A percentile compares a stretch with the other conserved stretches of the same genome.
These are phyloP conservation scores for Sarcoramphus papa DNA, from an alignment of 2,797 vertebrate species.

Conservation along the genomic window DNA sequence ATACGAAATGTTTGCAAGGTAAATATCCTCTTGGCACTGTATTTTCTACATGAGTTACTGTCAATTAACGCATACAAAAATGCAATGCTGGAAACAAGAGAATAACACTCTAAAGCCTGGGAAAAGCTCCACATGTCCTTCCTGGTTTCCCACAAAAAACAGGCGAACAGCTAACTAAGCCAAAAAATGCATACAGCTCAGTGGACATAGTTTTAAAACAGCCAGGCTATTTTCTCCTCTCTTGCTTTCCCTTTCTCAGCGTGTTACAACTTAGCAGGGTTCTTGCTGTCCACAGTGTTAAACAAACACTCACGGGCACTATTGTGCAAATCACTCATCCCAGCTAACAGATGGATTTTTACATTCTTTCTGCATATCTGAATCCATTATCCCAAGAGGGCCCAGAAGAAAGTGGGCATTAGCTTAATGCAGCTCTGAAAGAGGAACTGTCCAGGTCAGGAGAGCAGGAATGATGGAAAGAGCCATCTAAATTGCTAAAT, in stretches of 20 bases:
- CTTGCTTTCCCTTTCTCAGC: neutral
- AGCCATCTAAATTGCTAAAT: slow-evolving; percentile 26
- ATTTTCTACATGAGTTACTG: slow-evolving; percentile 20
- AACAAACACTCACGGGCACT: neutral
- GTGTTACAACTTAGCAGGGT: neutral
- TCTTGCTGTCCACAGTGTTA: neutral
- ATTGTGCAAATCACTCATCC: slow-evolving; percentile 25
- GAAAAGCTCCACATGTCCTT: slow-evolving; percentile 6
- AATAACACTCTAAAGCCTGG: neutral
- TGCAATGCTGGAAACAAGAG: slow-evolving; percentile 17
- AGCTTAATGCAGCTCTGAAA: slow-evolving; percentile 49
- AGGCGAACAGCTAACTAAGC: slow-evolving; percentile 29
- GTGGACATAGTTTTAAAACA: neutral
- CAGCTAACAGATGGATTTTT: slow-evolving; percentile 42
- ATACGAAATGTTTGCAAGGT: slow-evolving; percentile 31
- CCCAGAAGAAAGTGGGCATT: slow-evolving; percentile 50
- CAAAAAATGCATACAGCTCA: neutral
- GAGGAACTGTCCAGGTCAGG: slow-evolving; percentile 20
- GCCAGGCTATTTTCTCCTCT: neutral
- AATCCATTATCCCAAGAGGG: slow-evolving; percentile 33
- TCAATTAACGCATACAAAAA: neutral
- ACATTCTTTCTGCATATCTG: slow-evolving; percentile 62
- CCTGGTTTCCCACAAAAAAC: slow-evolving; percentile 23
- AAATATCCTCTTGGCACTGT: slow-evolving; percentile 11
- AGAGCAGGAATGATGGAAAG: neutral